Conservation (phyloP, 2,797 vertebrate genomes). For the Chanos chanos region DNA sequence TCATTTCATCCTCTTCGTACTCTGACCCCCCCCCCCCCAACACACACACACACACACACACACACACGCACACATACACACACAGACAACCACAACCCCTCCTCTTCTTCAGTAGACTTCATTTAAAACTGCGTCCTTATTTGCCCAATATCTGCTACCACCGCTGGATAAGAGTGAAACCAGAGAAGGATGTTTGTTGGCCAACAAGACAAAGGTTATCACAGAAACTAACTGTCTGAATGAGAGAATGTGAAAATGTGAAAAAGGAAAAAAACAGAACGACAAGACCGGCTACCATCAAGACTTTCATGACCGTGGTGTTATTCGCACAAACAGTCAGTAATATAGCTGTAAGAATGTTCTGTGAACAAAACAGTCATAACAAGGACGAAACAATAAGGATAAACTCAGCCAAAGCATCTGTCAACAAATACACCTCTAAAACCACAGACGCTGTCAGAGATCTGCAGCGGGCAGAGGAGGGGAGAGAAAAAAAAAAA, state of each 20-base stretch:
- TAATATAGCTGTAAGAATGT: too few relatives aligned
- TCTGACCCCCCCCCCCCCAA: constrained; percentile 10
- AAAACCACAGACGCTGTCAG: too few relatives aligned
- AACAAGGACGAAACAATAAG: too few relatives aligned
- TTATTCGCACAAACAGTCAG: too few relatives aligned
- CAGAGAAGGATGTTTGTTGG: constrained; percentile 37
- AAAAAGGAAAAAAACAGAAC: background rate
- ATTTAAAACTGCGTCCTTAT: constrained; percentile 45
- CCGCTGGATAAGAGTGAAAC: constrained; percentile 56
- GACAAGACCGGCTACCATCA: too few relatives aligned
- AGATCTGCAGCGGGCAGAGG: too few relatives aligned
- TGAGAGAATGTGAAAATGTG: background rate
- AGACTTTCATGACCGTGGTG: too few relatives aligned
- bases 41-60: background rate
- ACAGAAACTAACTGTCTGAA: background rate
- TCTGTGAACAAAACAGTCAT: too few relatives aligned
- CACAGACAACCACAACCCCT: constrained; percentile 33
- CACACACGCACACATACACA: constrained; percentile 26
- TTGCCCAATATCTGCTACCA: constrained; percentile 58
- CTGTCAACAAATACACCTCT: too few relatives aligned
- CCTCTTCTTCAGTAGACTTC: constrained; percentile 21
- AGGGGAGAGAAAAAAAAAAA: background rate
- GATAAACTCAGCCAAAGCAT: too few relatives aligned
- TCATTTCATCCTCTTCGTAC: constrained; percentile 63
- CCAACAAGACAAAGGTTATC: constrained; percentile 18